Evolutionary conservation across 2,113 vertebrate genomes (phyloP), one percentile per base, ranked within the genome.

Genomic region (Brachionichthys hirsutus): DNA sequence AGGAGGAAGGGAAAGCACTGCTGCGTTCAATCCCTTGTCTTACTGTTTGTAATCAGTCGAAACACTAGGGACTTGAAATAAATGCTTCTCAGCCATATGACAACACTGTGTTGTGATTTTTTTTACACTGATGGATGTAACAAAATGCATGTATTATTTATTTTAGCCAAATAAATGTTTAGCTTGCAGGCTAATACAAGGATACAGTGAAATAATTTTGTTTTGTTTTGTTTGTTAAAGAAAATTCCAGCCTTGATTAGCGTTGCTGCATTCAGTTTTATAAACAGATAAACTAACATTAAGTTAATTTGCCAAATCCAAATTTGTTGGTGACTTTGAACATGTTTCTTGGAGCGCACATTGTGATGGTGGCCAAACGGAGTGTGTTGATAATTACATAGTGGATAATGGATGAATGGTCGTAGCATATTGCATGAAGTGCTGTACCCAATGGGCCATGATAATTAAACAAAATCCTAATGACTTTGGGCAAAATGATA

Each of bases 391-490:
- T 82, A 86, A 86, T 86, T 83, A 75, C 64, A 60, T 24, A 38
- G 59, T 57, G 62, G 73, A 70, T 77, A 82, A 84, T 75, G 75
- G 82, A 85, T 62, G 42, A 63, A 81, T 76, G 62, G 66, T 69
- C 61, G 75, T 40, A 41, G 54, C 65, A 72, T 70, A 67, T 73
- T 59, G 65, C 70, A 73, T 66, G 78, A 86, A 77, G 62, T 70
- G 78, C 77, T 70, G 54, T 76, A 85, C 80, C 72, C 83, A 90
- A 86, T 86, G 81, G 77, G 78, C 79, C 79, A 70, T 82, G 78
- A 78, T 89, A 89, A 91, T 91, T 91, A 89, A 87, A 80, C 76
- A 78, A 79, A 84, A 76, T 78, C 74, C 88, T 90, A 89, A 89
- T 87, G 87, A 89, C 77, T 82, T 60, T 45, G 75, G 73, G 63